phyloP scores from a whole-genome alignment of 2,888 invertebrate genomes.

The Melanargia galathea region DNA sequence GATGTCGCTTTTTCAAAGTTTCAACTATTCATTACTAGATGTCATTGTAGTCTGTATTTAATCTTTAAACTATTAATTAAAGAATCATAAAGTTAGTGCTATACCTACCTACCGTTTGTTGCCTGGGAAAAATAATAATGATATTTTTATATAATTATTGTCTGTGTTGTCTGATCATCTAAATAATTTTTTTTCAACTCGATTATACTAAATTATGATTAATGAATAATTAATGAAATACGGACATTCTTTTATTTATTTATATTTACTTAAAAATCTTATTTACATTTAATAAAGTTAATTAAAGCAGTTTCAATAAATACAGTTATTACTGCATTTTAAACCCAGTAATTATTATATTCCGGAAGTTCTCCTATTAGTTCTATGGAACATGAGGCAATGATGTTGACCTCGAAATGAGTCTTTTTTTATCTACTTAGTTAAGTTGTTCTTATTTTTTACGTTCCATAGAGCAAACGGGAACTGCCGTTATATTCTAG shows the following conservation, averaged over 20 bases:
- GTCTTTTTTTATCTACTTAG: no score
- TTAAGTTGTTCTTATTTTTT: no score
- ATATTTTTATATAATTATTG: no score
- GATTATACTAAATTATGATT: background rate
- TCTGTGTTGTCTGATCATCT: background rate
- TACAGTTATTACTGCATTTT: constrained; percentile 47
- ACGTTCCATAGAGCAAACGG: no score
- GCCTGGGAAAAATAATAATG: no score
- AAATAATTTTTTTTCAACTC: no score
- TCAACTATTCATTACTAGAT: background rate
- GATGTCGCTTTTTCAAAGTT: background rate
- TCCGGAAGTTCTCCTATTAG: no score
- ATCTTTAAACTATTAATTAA: no score
- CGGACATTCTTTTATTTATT: constrained; percentile 25
- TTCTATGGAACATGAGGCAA: no score
- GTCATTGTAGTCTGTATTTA: background rate
- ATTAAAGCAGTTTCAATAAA: constrained; percentile 73
- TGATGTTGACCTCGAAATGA: no score
- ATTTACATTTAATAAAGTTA: constrained; percentile 44
- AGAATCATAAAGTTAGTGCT: no score
- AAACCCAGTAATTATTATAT: constrained; percentile 28
- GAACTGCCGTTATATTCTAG: constrained; percentile 17
- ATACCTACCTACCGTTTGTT: no score
- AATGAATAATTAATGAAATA: background rate
- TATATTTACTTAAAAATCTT: constrained; percentile 41